Conservation (phyloP, 2,113 vertebrate genomes). For the Myrmophylax atrothorax region DNA sequence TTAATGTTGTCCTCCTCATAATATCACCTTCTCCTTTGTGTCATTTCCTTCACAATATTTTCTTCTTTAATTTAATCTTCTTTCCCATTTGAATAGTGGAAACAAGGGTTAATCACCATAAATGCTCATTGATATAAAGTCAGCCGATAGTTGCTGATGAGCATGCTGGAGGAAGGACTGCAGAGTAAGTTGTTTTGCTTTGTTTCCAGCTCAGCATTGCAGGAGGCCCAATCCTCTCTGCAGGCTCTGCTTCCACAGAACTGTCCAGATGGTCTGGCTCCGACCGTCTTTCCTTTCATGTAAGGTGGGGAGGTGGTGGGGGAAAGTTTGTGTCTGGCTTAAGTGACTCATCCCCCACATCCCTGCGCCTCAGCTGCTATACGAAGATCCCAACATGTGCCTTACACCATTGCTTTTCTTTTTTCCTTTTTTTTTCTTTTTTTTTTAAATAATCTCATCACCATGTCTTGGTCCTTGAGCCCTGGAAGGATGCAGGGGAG, state of each 20-base stretch:
- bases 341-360: not conserved
- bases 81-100: not conserved
- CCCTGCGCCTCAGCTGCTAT: not conserved
- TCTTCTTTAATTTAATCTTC: not conserved
- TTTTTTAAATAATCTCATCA: not conserved
- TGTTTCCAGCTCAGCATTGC: not conserved
- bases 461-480: not conserved
- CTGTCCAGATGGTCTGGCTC: slow-evolving; percentile 58
- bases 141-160: not conserved
- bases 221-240: not conserved
- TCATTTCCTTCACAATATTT: not conserved
- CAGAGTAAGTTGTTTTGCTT: slow-evolving; percentile 3
- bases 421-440: not conserved
- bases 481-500: not conserved
- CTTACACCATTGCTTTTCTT: not conserved
- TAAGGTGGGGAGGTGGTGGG: not conserved
- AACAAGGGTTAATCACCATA: not conserved
- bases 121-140: not conserved
- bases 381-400: not conserved
- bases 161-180: not conserved
- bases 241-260: slow-evolving; percentile 41
- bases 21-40: not conserved
- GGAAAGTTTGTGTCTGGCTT: slow-evolving; percentile 4
- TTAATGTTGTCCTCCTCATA: not conserved
- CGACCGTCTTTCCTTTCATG: not conserved